Evolutionary conservation across 64 coral and sea anemone species (phyloP).

Genomic region (Pocillopora verrucosa): DNA sequence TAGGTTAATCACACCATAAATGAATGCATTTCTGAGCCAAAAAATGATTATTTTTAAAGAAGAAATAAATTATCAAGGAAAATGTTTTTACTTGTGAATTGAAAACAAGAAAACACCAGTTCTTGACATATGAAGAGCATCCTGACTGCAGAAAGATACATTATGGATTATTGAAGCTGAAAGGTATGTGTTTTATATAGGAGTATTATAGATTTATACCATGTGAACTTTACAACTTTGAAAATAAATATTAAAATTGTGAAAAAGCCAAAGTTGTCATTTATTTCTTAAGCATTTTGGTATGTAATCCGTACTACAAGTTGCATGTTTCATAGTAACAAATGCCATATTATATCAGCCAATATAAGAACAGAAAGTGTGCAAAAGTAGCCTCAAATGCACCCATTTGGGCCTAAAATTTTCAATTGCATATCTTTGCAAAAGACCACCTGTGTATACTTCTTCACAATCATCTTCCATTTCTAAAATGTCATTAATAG

Average conservation of each 20-base stretch:
- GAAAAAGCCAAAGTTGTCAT: not conserved
- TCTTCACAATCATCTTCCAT: constrained; percentile 25
- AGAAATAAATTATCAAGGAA: too few species aligned
- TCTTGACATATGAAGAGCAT: too few species aligned
- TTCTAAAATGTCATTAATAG: not conserved
- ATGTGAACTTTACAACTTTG: too few species aligned
- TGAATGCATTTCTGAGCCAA: not conserved
- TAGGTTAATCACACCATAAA: not conserved
- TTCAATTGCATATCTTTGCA: constrained; percentile 19
- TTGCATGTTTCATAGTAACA: constrained; percentile 6
- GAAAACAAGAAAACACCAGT: too few species aligned
- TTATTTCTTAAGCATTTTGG: not conserved
- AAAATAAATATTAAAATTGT: too few species aligned
- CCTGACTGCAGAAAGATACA: too few species aligned
- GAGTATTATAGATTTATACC: too few species aligned
- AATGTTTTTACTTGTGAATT: too few species aligned
- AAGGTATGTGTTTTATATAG: too few species aligned
- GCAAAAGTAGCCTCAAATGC: constrained; percentile 6
- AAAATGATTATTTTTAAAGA: too few species aligned
- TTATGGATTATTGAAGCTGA: too few species aligned
- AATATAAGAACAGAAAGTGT: constrained; percentile 5
- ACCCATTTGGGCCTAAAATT: not conserved
- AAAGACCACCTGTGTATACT: constrained; percentile 23
- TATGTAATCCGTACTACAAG: not conserved
- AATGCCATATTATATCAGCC: not conserved